A percentile compares a stretch with the other conserved stretches of the same genome.
Conservation (phyloP, 2,888 invertebrate species). For the Ptilodon capucinus region DNA sequence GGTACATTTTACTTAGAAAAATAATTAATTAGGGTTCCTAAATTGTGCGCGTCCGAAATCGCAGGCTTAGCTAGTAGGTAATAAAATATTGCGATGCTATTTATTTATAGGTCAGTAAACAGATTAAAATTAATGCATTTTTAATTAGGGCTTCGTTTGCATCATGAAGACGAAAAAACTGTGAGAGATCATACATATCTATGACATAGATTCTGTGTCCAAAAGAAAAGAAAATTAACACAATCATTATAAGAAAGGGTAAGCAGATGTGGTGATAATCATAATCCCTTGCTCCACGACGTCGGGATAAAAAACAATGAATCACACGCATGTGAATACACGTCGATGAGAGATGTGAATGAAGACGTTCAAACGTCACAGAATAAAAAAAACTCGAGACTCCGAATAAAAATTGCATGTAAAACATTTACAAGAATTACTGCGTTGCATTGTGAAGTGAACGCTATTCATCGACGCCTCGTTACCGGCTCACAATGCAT, state of each 20-base stretch:
- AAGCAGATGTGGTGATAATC: neutral
- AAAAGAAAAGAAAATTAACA: too few relatives aligned
- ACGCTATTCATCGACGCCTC: constrained; percentile 41
- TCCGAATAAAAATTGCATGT: constrained; percentile 53
- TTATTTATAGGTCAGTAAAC: too few relatives aligned
- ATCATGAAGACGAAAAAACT: neutral
- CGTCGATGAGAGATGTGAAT: constrained; percentile 50
- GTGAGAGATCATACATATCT: neutral
- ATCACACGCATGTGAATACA: constrained; percentile 36
- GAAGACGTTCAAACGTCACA: constrained; percentile 35
- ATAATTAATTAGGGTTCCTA: too few relatives aligned
- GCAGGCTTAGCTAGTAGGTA: too few relatives aligned
- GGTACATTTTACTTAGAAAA: too few relatives aligned
- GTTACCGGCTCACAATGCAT: constrained; percentile 35
- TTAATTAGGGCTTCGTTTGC: too few relatives aligned
- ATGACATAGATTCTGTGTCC: too few relatives aligned
- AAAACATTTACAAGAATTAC: constrained; percentile 41
- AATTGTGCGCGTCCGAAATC: too few relatives aligned
- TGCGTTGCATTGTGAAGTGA: constrained; percentile 19
- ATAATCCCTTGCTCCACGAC: neutral
- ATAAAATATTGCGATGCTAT: too few relatives aligned
- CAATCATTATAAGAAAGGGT: too few relatives aligned
- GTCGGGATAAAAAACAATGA: constrained; percentile 14
- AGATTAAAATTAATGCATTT: too few relatives aligned
- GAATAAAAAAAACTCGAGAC: constrained; percentile 36